phyloP scores from a whole-genome alignment of 2,888 invertebrate genomes.

The Tinea trinotella region DNA sequence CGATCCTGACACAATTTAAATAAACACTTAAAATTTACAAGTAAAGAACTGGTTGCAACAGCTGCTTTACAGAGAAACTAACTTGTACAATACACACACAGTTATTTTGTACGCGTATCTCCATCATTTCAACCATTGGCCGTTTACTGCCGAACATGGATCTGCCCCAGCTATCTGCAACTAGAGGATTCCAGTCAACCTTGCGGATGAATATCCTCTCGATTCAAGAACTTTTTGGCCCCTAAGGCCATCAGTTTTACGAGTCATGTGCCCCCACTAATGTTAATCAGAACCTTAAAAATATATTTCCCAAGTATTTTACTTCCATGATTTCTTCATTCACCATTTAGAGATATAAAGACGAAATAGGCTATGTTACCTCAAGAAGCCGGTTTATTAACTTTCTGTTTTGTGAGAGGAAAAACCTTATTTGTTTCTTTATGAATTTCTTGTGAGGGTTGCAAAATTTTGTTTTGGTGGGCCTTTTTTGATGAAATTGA shows the following conservation, averaged over 20 bases:
- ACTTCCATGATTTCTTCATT: background rate
- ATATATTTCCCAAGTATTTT: too few species aligned
- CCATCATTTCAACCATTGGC: too few species aligned
- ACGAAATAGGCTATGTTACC: slow-evolving; percentile 14
- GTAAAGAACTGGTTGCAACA: background rate
- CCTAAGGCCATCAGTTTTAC: too few species aligned
- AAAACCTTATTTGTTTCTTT: slow-evolving; percentile 18
- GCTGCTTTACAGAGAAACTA: background rate
- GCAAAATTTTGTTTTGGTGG: background rate
- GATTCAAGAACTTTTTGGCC: too few species aligned
- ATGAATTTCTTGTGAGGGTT: background rate
- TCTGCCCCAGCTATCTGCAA: too few species aligned
- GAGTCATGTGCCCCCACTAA: too few species aligned
- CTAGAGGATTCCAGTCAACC: too few species aligned
- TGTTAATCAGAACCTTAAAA: too few species aligned
- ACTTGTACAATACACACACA: too few species aligned
- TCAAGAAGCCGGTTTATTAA: slow-evolving; percentile 18
- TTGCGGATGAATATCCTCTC: too few species aligned
- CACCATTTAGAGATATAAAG: background rate
- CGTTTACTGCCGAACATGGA: too few species aligned
- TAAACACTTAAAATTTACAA: background rate
- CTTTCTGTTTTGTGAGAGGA: slow-evolving; percentile 20
- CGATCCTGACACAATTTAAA: background rate
- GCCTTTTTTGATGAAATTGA: background rate
- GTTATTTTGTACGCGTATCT: too few species aligned